Evolutionary conservation across 2,113 vertebrate species (phyloP).

Genomic region (Potamarius usumacintae): DNA sequence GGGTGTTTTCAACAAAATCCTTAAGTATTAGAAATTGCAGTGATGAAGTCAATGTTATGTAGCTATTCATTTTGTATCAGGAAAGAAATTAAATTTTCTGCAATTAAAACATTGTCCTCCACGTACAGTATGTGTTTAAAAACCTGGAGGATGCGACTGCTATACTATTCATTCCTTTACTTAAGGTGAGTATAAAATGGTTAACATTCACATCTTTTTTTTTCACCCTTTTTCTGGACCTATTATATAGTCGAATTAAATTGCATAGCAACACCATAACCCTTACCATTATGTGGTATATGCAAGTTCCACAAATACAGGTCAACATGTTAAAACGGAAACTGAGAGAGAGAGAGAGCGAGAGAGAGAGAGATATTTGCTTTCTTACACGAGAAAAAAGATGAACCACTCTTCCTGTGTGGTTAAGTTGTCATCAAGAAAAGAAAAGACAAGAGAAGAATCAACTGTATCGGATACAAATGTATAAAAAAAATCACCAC

Average conservation of each 20-base stretch:
- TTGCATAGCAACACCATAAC: background rate
- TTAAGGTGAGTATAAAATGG: background rate
- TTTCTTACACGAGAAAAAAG: conserved; percentile 40
- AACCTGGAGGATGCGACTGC: background rate
- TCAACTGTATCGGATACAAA: background rate
- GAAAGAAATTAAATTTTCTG: background rate
- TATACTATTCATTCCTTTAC: background rate
- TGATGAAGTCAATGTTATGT: background rate
- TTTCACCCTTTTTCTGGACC: background rate
- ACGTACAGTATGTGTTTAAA: background rate
- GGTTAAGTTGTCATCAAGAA: conserved; percentile 56
- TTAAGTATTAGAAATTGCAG: background rate
- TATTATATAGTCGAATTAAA: background rate
- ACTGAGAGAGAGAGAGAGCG: background rate
- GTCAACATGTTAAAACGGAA: background rate
- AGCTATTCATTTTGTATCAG: background rate
- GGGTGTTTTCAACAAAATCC: background rate
- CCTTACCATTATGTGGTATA: background rate
- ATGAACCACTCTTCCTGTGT: conserved; percentile 58
- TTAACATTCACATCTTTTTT: background rate
- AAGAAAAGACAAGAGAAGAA: conserved; percentile 40
- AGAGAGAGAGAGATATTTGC: background rate
- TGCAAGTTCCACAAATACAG: background rate
- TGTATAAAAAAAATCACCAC: background rate
- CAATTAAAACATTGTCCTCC: background rate